Evolutionary conservation across 2,888 invertebrate genomes (phyloP), one percentile per base, ranked within the genome.

Genomic region (Rhagonycha lutea): DNA sequence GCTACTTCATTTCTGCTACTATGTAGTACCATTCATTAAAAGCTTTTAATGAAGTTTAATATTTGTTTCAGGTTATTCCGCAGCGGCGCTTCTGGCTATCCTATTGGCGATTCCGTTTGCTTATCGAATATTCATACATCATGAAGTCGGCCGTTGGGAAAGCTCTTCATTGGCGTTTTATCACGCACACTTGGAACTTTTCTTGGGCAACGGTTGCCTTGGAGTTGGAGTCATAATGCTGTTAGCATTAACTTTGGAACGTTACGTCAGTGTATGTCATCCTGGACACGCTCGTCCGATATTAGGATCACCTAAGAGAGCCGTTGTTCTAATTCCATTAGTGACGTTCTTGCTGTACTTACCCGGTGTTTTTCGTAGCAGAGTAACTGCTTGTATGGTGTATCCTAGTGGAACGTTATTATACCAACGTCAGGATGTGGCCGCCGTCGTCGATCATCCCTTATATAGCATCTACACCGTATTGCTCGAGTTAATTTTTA

Each of bases 211-310:
- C 83, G 92, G 92, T 24, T 94, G 93, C 83, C 87, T 93, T 78
- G 93, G 94, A 60, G 91, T 93, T n/a, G 94, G 94, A 72, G 94
- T 94, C 3, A 91, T 94, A 90, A 92, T 94, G 92, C 90, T 94
- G 12, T 88, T 94, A 70, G 93, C 93, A 10, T 89, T 94, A 81
- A 94, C 94, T 14, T 89, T 94, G 76, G 94, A 94, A 84, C 89
- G 94, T 62, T 94, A 93, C 86, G 91, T 94, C 32, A 93, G 94
- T 77, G 93, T 94, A 7, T 94, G 94, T 82, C 93, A 92, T 87
- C 94, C 94, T 3, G 92, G 93, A 4, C 91, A 92, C 81, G 90
- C 92, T 14, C 88, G 92, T 67, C 92, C 93, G 4, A 90, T 92
- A 67, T 79, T 92, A 85, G 92, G 93, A 60, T 90, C 91, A 4